phyloP scores from a whole-genome alignment of 2,113 vertebrate species.

The Colius striatus region DNA sequence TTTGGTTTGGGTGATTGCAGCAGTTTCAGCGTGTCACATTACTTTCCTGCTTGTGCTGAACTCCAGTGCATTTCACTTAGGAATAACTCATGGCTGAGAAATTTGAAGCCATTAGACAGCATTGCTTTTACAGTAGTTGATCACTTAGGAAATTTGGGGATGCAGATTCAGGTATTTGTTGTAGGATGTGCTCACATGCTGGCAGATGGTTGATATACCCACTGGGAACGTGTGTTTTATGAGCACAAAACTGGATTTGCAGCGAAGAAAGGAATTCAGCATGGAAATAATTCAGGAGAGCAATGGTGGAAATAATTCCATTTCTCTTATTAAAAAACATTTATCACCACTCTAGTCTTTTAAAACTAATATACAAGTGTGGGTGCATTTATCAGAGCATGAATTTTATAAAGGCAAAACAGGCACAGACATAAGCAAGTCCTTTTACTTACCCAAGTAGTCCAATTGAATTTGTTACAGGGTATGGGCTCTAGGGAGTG shows the following conservation, averaged over 20 bases:
- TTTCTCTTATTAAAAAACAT: constrained; percentile 62
- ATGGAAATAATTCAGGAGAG: neutral
- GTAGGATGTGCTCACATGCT: neutral
- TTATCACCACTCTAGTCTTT: neutral
- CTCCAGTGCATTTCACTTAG: neutral
- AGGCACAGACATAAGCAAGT: neutral
- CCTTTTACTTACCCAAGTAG: neutral
- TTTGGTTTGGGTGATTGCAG: neutral
- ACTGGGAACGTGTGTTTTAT: neutral
- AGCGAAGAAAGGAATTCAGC: neutral
- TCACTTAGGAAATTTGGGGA: neutral
- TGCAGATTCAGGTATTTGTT: neutral
- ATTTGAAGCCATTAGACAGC: neutral
- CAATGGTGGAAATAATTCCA: constrained; percentile 30
- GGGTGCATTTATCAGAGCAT: neutral
- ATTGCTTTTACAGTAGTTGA: neutral
- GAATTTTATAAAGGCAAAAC: neutral
- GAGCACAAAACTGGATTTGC: neutral
- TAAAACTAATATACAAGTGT: neutral
- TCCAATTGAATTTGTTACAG: neutral
- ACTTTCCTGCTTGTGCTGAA: neutral
- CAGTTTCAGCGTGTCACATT: neutral
- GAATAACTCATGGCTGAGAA: neutral
- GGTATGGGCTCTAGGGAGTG: neutral
- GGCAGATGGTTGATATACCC: neutral